phyloP scores from a whole-genome alignment of 2,113 vertebrate species.

The Paralichthys olivaceus region DNA sequence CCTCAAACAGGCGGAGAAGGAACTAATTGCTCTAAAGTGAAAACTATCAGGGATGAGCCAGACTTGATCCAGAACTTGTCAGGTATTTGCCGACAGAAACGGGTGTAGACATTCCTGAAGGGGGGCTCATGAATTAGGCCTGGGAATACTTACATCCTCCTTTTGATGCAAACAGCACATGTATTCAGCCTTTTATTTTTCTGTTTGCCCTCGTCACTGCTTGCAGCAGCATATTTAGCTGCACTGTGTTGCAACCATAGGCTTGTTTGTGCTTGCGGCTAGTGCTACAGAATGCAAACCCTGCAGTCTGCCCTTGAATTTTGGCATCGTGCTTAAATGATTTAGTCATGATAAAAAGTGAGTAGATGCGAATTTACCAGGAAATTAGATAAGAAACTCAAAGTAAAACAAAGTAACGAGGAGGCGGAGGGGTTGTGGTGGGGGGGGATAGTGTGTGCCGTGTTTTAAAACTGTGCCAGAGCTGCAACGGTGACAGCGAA shows the following conservation, averaged over 20 bases:
- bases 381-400: background rate
- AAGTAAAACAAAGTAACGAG: background rate
- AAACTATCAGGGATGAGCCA: slow-evolving; percentile 40
- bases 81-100: slow-evolving; percentile 25
- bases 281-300: slow-evolving; percentile 49
- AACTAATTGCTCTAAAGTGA: slow-evolving; percentile 56
- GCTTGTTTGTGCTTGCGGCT: slow-evolving; percentile 67
- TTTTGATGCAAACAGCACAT: slow-evolving; percentile 29
- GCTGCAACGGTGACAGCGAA: background rate
- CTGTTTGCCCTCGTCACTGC: slow-evolving; percentile 12
- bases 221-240: slow-evolving; percentile 33
- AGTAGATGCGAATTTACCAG: slow-evolving; percentile 16
- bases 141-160: background rate
- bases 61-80: slow-evolving; percentile 27
- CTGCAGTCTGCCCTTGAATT: slow-evolving; percentile 43
- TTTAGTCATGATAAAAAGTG: slow-evolving; percentile 41
- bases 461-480: background rate
- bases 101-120: background rate
- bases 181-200: slow-evolving; percentile 29
- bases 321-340: slow-evolving; percentile 38
- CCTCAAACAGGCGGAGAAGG: slow-evolving; percentile 30
- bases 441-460: background rate
- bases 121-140: slow-evolving; percentile 36
- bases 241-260: slow-evolving; percentile 60
- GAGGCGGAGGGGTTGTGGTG: background rate